Base-by-base conservation (phyloP, 2,113 vertebrate genomes). In the Myodes glareolus region DNA sequence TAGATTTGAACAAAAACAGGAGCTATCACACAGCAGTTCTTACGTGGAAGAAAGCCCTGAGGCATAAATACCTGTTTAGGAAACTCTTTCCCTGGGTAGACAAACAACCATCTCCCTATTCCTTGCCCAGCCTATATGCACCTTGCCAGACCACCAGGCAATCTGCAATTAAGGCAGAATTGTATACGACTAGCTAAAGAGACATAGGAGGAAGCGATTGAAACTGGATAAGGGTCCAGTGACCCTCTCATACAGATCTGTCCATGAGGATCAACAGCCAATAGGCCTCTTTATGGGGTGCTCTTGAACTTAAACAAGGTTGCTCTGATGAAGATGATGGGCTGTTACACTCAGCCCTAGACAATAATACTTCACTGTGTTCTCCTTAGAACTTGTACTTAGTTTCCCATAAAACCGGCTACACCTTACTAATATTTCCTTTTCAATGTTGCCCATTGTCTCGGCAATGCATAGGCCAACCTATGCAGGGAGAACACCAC, bases 381-480 rank as follows among this genome's bases (percentile, higher is more conserved):
- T 90, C 94, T 96, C 80, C 87, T 88, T 68, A 33, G 73, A 91
- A 90, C 42, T 88, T 65, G 77, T 42, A 80, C 45, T 33, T 52
- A 68, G 36, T 17, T 92, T 58, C 72, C 23, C 14, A 3, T 13
- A 87, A 95, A 13, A 92, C 45, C 67, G 76, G 63, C 52, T 33
- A 87, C 13, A 58, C 78, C 67, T 84, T 63, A 55, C 11, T 21
- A 5, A 45, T 23, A 36, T 33, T n/a, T 52, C 25, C 23, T 52
- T 42, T 45, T 67, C 72, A 88, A 91, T 67, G 39, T 81, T 89
- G 95, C 68, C 47, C 65, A 84, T 80, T 68, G 67, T 67, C 92
- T 97, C 81, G 55, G 94, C 39, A 50, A 97, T 81, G 88, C 36
- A 82, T 75, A 91, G 76, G 47, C 92, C 42, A 91, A 75, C 96